Percentiles rank a stretch among this genome's conserved stretches.
Evolutionary conservation across 2,797 vertebrate species (phyloP).

Genomic region (Hydrocynus forskahlii): DNA sequence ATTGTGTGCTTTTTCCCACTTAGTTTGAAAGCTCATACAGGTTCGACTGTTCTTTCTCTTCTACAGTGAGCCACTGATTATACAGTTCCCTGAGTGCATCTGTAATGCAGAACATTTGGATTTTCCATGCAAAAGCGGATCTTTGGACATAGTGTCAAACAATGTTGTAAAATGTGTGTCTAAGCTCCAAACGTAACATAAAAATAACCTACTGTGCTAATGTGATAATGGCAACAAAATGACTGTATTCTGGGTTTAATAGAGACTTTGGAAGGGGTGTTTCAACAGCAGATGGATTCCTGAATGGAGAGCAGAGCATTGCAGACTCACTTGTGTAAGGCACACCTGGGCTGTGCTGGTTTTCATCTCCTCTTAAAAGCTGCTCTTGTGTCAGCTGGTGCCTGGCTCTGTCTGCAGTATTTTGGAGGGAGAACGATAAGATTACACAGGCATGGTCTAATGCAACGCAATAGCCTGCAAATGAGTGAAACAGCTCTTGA

Average conservation of each 20-base stretch:
- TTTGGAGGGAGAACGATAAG: constrained; percentile 32
- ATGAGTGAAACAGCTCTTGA: constrained; percentile 9
- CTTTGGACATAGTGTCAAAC: neutral
- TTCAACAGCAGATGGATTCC: neutral
- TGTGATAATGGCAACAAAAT: neutral
- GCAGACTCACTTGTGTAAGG: constrained; percentile 2
- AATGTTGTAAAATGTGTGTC: neutral
- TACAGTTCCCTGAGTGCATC: neutral
- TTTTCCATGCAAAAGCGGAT: neutral
- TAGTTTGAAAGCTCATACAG: neutral
- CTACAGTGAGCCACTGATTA: neutral
- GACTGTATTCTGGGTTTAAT: neutral
- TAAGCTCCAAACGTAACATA: neutral
- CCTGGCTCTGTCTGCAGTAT: constrained; percentile 30
- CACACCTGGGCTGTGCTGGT: constrained; percentile 12
- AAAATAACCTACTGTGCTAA: neutral
- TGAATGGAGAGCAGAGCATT: neutral
- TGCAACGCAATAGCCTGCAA: neutral
- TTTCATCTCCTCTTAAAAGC: constrained; percentile 14
- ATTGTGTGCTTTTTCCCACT: neutral
- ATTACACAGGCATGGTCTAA: constrained; percentile 10
- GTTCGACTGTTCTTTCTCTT: neutral
- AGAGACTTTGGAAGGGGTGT: neutral
- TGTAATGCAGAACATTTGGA: neutral
- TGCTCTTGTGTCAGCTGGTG: constrained; percentile 14